These are phyloP conservation scores for Bagarius yarrelli DNA, from an alignment of 2,113 vertebrate species.

Conservation along the genomic window DNA sequence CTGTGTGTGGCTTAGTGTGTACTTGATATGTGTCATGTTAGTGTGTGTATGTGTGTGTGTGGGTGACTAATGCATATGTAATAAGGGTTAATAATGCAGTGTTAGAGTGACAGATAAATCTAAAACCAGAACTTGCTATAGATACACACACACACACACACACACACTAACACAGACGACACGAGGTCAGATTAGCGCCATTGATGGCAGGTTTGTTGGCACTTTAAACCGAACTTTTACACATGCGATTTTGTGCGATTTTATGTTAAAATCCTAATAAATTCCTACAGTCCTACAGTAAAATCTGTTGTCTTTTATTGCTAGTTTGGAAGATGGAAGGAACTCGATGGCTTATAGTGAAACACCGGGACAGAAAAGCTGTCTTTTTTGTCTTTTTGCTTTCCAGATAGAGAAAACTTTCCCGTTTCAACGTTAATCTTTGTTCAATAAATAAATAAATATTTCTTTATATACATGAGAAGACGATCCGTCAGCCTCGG, in stretches of 20 bases:
- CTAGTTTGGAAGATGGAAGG: too few relatives aligned
- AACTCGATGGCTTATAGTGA: too few relatives aligned
- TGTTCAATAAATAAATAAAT: neutral
- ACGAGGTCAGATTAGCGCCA: neutral
- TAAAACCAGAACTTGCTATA: neutral
- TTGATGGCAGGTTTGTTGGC: too few relatives aligned
- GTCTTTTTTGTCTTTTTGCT: too few relatives aligned
- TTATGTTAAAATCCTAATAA: too few relatives aligned
- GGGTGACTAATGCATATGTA: neutral
- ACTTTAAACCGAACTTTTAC: too few relatives aligned
- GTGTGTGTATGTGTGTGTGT: neutral
- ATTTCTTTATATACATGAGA: neutral
- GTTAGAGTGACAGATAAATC: conserved; percentile 15
- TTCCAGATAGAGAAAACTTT: too few relatives aligned
- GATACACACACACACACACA: conserved; percentile 19
- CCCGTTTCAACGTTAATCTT: neutral
- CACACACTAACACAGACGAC: conserved; percentile 1
- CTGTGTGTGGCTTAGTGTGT: neutral
- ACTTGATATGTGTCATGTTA: neutral
- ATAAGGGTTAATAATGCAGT: conserved; percentile 1
- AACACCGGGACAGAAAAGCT: too few relatives aligned
- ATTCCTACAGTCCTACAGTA: too few relatives aligned
- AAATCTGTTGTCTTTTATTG: too few relatives aligned
- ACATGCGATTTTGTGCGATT: too few relatives aligned
- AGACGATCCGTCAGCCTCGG: neutral